Conservation (phyloP, 2,113 vertebrate species). For the Oriolus oriolus region DNA sequence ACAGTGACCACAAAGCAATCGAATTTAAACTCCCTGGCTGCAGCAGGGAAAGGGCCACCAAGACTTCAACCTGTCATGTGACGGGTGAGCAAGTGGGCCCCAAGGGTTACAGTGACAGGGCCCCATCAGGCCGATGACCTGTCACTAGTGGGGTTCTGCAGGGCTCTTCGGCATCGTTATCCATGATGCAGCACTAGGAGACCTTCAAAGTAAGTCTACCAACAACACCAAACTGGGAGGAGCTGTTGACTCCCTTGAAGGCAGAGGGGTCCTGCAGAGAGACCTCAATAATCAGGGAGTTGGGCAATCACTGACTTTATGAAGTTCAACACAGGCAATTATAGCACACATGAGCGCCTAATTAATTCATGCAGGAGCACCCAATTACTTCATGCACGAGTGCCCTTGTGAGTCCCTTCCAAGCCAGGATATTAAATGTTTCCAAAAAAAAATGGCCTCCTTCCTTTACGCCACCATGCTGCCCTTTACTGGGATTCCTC, state of each 20-base stretch:
- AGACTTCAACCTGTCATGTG: too few species aligned
- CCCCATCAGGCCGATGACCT: too few species aligned
- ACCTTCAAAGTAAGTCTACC: neutral
- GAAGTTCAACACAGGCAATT: neutral
- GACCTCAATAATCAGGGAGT: neutral
- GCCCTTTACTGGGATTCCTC: neutral
- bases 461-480: neutral
- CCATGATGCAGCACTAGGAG: neutral
- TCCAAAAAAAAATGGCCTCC: neutral
- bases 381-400: fast-evolving
- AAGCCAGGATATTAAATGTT: neutral
- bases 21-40: neutral
- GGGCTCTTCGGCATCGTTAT: neutral
- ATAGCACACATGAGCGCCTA: neutral
- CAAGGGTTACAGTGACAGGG: too few species aligned
- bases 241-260: neutral
- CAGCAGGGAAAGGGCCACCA: neutral
- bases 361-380: neutral
- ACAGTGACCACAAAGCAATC: neutral
- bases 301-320: neutral
- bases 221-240: neutral
- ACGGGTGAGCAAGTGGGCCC: too few species aligned
- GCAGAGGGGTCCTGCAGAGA: neutral
- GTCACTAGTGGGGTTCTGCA: neutral
- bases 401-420: neutral